Conservation (phyloP, 2,113 vertebrate genomes). For the Pseudorasbora parva region DNA sequence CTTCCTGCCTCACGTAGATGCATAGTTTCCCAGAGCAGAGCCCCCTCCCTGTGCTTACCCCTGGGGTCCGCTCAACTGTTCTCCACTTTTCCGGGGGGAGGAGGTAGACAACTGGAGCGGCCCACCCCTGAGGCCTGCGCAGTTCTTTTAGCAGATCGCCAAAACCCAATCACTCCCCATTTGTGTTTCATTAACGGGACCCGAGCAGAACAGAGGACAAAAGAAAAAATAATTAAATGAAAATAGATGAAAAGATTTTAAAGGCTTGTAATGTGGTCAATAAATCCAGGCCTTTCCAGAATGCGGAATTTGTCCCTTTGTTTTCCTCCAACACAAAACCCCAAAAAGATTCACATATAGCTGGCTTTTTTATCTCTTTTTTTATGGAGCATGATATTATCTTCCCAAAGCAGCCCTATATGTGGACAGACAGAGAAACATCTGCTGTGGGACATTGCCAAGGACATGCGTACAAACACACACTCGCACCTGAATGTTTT, state of each 20-base stretch:
- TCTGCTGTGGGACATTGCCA: constrained; percentile 60
- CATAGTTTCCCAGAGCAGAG: constrained; percentile 71
- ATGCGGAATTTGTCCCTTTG: constrained; percentile 56
- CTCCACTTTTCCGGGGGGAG: constrained; percentile 36
- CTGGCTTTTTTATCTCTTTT: too few species aligned
- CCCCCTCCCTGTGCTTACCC: constrained; percentile 41
- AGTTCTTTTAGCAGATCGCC: constrained; percentile 51
- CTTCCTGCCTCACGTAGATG: constrained; percentile 77
- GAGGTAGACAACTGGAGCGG: not conserved
- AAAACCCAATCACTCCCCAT: constrained; percentile 63
- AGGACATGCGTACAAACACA: constrained; percentile 40
- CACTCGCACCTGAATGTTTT: constrained; percentile 31
- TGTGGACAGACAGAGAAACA: constrained; percentile 49
- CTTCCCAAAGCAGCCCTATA: constrained; percentile 36
- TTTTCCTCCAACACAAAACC: constrained; percentile 36
- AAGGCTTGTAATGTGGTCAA: constrained; percentile 66
- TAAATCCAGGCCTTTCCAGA: constrained; percentile 63
- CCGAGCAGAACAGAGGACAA: constrained; percentile 60
- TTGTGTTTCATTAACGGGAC: constrained; percentile 73
- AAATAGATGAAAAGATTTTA: constrained; percentile 47
- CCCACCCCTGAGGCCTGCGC: constrained; percentile 15
- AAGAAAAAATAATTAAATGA: constrained; percentile 63
- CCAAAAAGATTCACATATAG: constrained; percentile 52
- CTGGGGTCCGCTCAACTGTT: constrained; percentile 41
- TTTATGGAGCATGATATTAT: constrained; percentile 56